These are phyloP conservation scores for Fregata magnificens DNA, from an alignment of 2,113 vertebrate genomes.

Conservation along the genomic window DNA sequence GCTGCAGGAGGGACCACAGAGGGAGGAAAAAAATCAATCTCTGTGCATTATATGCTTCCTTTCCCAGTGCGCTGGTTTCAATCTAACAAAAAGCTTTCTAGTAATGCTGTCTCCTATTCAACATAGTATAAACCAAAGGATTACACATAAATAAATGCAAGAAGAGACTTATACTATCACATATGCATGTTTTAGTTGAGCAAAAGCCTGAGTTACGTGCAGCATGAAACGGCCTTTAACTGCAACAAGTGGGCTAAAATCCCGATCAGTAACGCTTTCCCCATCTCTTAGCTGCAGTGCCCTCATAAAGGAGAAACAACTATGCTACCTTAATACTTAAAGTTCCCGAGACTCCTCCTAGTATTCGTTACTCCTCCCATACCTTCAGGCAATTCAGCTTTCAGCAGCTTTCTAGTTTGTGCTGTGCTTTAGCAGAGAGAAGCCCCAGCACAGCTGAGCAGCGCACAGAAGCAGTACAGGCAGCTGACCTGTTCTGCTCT, in stretches of 20 bases:
- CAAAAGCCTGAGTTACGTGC: neutral
- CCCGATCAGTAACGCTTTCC: neutral
- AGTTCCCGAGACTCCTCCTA: neutral
- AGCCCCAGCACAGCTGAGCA: neutral
- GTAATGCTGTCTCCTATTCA: neutral
- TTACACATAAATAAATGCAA: neutral
- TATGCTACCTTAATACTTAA: rapidly evolving
- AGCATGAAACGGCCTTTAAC: neutral
- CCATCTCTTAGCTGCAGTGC: neutral
- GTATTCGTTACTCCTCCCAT: rapidly evolving
- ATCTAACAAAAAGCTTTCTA: neutral
- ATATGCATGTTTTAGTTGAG: neutral
- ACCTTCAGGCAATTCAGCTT: neutral
- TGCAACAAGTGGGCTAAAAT: neutral
- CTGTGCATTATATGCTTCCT: neutral
- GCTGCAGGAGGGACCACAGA: neutral
- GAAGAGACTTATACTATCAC: neutral
- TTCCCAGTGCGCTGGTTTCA: rapidly evolving
- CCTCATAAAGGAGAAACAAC: neutral
- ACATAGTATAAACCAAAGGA: neutral
- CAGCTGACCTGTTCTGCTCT: neutral
- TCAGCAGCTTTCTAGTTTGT: neutral
- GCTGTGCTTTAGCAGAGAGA: neutral
- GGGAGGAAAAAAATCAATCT: neutral
- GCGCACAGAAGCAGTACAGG: neutral